phyloP scores from a whole-genome alignment of 2,797 vertebrate genomes.

The Hippopotamyrus pictus region DNA sequence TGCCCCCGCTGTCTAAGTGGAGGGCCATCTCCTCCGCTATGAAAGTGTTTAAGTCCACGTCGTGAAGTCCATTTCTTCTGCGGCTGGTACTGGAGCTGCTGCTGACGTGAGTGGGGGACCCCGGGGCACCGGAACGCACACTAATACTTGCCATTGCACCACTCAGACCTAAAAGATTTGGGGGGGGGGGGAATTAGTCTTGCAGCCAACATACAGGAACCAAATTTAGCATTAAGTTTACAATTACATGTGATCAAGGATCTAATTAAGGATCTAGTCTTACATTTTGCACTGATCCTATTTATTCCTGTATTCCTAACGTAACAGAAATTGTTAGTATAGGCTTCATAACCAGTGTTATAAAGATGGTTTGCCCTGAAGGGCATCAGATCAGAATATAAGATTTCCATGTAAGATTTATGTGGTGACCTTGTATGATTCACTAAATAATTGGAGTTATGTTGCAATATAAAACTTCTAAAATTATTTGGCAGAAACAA shows the following conservation, averaged over 20 bases:
- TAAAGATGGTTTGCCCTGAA: not conserved
- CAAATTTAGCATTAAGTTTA: not conserved
- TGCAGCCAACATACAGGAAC: not conserved
- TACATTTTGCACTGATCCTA: not conserved
- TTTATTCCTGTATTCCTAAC: not conserved
- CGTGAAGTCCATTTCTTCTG: slow-evolving; percentile 95
- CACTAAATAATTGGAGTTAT: not conserved
- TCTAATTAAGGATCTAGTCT: not conserved
- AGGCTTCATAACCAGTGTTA: not conserved
- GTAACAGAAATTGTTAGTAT: not conserved
- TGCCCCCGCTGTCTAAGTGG: slow-evolving; percentile 93
- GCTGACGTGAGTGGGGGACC: slow-evolving; percentile 91
- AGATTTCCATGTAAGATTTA: not conserved
- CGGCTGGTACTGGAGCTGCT: slow-evolving; percentile 81
- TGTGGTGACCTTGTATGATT: not conserved
- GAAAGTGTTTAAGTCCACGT: slow-evolving; percentile 99
- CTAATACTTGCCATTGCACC: slow-evolving; percentile 98
- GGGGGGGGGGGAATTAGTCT: not conserved
- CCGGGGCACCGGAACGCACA: slow-evolving; percentile 91
- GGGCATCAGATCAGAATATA: not conserved
- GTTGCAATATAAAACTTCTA: not conserved
- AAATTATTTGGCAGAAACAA: not conserved
- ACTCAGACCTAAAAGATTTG: slow-evolving; percentile 77
- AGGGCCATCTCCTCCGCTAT: slow-evolving; percentile 99
- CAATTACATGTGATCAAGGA: not conserved